Evolutionary conservation across 2,113 vertebrate genomes (phyloP), one percentile per base, ranked within the genome.

Genomic region (Podilymbus podiceps): DNA sequence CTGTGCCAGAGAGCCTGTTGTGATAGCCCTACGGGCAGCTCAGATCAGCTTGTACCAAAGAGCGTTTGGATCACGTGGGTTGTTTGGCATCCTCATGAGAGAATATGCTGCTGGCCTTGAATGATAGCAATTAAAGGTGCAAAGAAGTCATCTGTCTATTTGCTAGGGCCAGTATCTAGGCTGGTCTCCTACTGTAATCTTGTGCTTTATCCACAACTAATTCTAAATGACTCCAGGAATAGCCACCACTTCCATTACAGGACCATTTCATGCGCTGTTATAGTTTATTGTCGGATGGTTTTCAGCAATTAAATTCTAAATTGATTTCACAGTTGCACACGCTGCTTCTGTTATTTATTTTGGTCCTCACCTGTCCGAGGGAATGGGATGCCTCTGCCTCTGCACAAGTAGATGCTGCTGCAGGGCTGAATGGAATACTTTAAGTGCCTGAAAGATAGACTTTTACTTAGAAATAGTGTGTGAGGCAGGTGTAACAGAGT

Each of bases 301-400:
- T 93, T 97, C 84, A 93, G 94, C 94, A 97, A 97, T 97, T 95
- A 96, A 97, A 92, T 95, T 96, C 92, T 73, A 97, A 97, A 95
- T 96, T 97, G 96, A 97, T 93, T 97, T 96, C 95, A 95, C 95
- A 95, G 96, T 91, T 92, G 97, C 81, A 66, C 86, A 93, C 0
- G 31, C 92, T 92, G 94, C 67, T 95, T 91, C 62, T 91, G 62
- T 89, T 95, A 95, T 95, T 95, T 97, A 89, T 93, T 97, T 96
- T 88, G 62, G 46, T 78, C 87, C 87, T 97, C 77, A 97, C 95
- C 95, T 97, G 94, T 89, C 95, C 12, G 9, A 82, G 85, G 71
- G 42, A 95, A 92, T 0, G 21, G 76, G 77, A 30, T 87, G 69
- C 28, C 59, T 89, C 66, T 2, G 4, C 66, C 81, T 82, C 62